These are phyloP conservation scores for Connochaetes taurinus DNA, from an alignment of 2,113 vertebrate genomes.

Conservation along the genomic window DNA sequence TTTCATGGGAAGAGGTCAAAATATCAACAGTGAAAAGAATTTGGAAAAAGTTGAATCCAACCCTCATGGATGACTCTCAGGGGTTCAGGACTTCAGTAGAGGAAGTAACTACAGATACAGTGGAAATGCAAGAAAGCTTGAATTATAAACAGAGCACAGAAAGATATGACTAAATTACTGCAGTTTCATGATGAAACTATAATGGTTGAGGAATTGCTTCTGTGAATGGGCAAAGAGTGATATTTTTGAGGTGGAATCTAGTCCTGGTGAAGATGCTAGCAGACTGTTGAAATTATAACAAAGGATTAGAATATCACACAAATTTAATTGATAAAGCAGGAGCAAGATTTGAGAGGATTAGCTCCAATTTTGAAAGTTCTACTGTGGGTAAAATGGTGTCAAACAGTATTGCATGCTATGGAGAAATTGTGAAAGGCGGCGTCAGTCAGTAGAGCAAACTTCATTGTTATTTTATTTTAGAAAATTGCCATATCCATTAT, in stretches of 20 bases:
- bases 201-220: background rate
- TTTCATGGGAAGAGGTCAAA: background rate
- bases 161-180: background rate
- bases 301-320: background rate
- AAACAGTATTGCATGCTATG: background rate
- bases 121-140: background rate
- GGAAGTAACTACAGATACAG: background rate
- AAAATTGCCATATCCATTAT: background rate
- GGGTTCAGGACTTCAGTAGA: background rate
- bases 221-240: background rate
- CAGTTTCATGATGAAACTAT: background rate
- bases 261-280: background rate
- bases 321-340: background rate
- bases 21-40: background rate
- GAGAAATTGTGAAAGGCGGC: background rate
- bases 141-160: background rate
- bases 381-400: background rate
- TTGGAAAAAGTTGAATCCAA: background rate
- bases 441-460: background rate
- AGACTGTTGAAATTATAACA: background rate
- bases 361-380: background rate
- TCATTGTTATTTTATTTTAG: background rate
- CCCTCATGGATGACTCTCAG: background rate
- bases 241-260: background rate
- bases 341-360: background rate